Percentiles rank a stretch among this genome's conserved stretches.
phyloP scores from a whole-genome alignment of 2,888 invertebrate species.

The Dilophus febrilis region DNA sequence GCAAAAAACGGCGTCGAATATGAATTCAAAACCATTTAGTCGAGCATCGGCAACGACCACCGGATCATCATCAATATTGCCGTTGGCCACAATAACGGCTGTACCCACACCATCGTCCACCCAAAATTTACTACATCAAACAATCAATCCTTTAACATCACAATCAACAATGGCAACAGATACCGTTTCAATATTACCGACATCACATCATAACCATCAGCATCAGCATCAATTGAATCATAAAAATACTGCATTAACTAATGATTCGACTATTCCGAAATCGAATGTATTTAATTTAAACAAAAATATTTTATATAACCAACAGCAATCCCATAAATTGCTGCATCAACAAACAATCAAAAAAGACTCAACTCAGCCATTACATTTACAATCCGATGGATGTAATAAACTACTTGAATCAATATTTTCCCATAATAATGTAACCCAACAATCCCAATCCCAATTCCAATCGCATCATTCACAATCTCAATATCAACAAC shows the following conservation, averaged over 20 bases:
- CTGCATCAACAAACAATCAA: too few relatives aligned
- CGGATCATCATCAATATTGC: too few relatives aligned
- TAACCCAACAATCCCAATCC: background rate
- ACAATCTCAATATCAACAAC: background rate
- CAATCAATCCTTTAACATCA: conserved; percentile 4
- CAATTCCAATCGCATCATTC: too few relatives aligned
- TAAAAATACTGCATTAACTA: too few relatives aligned
- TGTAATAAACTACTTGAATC: background rate
- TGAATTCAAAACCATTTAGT: background rate
- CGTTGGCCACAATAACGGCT: too few relatives aligned
- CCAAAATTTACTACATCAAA: conserved; percentile 6
- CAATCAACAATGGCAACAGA: conserved; percentile 1
- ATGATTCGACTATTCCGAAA: too few relatives aligned
- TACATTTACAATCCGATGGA: conserved; percentile 3
- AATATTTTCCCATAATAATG: conserved; percentile 1
- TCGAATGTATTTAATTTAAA: too few relatives aligned
- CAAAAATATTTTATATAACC: too few relatives aligned
- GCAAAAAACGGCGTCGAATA: background rate
- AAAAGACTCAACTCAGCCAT: background rate
- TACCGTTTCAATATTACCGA: background rate
- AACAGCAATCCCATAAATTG: too few relatives aligned
- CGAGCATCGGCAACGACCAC: background rate
- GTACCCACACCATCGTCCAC: too few relatives aligned
- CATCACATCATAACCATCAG: background rate
- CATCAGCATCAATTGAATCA: background rate